Evolutionary conservation across 2,888 invertebrate genomes (phyloP), one percentile per base, ranked within the genome.

Genomic region (Ypsolopha sequella): DNA sequence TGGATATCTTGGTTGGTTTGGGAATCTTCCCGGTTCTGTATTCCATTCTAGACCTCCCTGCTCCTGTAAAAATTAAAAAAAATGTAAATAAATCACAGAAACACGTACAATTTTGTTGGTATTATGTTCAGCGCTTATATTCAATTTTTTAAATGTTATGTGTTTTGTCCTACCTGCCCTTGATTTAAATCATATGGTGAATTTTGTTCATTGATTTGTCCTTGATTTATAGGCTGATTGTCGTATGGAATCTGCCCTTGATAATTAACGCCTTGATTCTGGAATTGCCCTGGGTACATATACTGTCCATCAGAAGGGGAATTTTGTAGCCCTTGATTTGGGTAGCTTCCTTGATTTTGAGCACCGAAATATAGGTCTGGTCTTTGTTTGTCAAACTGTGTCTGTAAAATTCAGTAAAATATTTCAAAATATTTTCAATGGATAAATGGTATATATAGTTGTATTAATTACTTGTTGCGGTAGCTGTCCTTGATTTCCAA

Each of bases 171-270:
- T 24, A n/a, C 9, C 47, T 49, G 49, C 11, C 52, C 39, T 50
- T 50, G 51, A 52, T 52, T 51, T 24, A 24, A 24, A 52, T 35
- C 14, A 48, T 39, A 51, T 54, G 48, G 10, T n/a, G 39, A n/a
- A 3, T 38, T 6, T 38, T 38, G 39, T 1, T 38, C 6, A n/a
- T 9, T 10, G 9, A 10, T n/a, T 38, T 38, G 39, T 10, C 39
- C 39, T 38, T 38, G 39, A 38, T n/a, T 38, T 38, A n/a, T 9
- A 9, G 10, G n/a, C n/a, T 38, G 39, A 38, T 10, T 8, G 7
- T 10, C 11, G 11, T 43, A n/a, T 43, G n/a, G n/a, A 39, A 9
- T n/a, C n/a, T n/a, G n/a, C n/a, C 6, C 10, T 9, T 39, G n/a
- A n/a, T n/a, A n/a, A n/a, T n/a, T n/a, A n/a, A n/a, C n/a, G n/a